Base-by-base conservation (phyloP, 1,140 invertebrate genomes). In the Asobara japonica region DNA sequence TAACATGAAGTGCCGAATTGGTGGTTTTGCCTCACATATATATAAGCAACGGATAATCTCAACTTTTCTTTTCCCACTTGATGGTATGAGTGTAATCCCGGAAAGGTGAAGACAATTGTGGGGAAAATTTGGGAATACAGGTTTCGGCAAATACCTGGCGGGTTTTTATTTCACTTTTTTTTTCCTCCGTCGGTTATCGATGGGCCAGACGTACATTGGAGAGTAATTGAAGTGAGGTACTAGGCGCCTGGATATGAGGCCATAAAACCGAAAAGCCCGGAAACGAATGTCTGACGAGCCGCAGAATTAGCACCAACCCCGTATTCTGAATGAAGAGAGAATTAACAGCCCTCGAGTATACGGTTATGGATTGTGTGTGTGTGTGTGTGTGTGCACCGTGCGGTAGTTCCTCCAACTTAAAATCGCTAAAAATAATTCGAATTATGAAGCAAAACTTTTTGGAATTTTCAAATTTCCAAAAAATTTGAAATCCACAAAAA, bases 241-340 rank as follows among this genome's bases (percentile, higher is more conserved):
- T 66, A 65, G 31, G 56, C 36, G 38, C 38, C 66, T 66, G 69
- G 45, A 75, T 62, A 69, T 69, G 73, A 62, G 13, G 29, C 65
- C 70, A 72, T 75, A 75, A 75, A 75, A 75, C 71, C 60, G 25
- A 65, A 38, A 74, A 75, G 66, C 41, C 74, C 74, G 74, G 74
- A 75, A 75, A 75, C 72, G 74, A 75, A 72, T 72, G 67, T 72
- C 61, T 67, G 56, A 20, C 48, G 31, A 65, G 36, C 41, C 30
- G 62, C 45, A 61, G 60, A 75, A 75, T 75, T 75, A 75, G 45
- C 74, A 69, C 69, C 65, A 65, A 48, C 25, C 22, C 62, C 27
- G 45, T 33, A 11, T 67, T 30, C 41, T 3, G 22, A 65, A 66
- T 65, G 65, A 71, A 51, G 31, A 36, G 48, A 6, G 56, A 72